Conservation (phyloP, 2,797 vertebrate species). For the Acridotheres tristis region DNA sequence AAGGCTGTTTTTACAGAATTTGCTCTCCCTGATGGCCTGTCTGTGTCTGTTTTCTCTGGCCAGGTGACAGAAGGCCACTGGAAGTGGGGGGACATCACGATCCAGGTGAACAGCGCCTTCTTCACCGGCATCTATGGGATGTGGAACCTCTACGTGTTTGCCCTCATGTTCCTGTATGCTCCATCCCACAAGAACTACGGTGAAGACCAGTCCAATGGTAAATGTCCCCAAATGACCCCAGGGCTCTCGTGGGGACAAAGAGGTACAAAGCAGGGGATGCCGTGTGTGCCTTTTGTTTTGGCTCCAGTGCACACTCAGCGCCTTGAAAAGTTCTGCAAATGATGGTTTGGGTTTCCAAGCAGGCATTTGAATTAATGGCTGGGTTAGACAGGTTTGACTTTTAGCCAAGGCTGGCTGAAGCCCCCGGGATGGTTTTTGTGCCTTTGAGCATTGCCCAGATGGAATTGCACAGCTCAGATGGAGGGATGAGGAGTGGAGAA, state of each 20-base stretch:
- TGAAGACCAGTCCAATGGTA: slow-evolving; percentile 88
- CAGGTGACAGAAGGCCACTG: slow-evolving; percentile 96
- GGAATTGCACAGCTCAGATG: not conserved
- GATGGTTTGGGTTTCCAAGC: not conserved
- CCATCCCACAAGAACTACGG: slow-evolving; percentile 97
- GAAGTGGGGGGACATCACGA: slow-evolving; percentile 91
- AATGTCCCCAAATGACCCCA: not conserved
- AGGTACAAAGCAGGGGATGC: not conserved
- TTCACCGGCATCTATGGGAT: slow-evolving; percentile 98
- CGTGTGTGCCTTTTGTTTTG: not conserved
- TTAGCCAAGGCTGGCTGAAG: not conserved
- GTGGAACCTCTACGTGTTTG: slow-evolving; percentile 99
- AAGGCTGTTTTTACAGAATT: not conserved
- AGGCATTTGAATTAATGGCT: not conserved
- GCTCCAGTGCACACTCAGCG: rapidly evolving
- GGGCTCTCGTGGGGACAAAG: not conserved
- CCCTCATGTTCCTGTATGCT: slow-evolving; percentile 97
- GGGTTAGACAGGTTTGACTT: not conserved
- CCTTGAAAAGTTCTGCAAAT: not conserved
- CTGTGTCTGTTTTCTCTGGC: not conserved
- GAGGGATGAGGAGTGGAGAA: not conserved
- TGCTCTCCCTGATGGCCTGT: not conserved
- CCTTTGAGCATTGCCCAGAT: not conserved
- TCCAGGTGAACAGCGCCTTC: slow-evolving; percentile 95
- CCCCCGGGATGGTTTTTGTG: not conserved